phyloP scores from a whole-genome alignment of 2,797 vertebrate genomes.

The Nannoperca australis region DNA sequence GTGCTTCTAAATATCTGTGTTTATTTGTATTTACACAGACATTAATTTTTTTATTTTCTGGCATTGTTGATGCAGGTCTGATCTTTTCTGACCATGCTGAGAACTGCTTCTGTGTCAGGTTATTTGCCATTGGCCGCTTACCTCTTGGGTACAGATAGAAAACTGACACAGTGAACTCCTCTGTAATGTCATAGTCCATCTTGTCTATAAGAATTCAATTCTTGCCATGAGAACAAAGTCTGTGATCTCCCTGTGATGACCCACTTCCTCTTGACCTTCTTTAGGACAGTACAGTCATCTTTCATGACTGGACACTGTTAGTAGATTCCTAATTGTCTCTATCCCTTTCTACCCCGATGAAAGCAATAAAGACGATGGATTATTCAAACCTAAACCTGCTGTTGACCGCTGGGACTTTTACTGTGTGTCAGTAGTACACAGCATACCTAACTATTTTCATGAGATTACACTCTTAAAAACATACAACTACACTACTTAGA shows the following conservation, averaged over 20 bases:
- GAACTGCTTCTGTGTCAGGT: neutral
- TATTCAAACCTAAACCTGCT: no score
- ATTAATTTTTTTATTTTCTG: neutral
- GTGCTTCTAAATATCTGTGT: neutral
- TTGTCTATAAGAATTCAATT: neutral
- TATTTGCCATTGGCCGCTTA: neutral
- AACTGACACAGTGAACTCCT: neutral
- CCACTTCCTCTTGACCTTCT: neutral
- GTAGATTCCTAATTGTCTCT: neutral
- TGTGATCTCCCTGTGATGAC: neutral
- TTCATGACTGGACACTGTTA: no score
- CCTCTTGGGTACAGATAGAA: neutral
- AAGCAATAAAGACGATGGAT: neutral
- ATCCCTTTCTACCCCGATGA: neutral
- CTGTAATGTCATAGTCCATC: neutral
- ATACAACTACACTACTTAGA: no score
- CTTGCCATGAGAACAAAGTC: neutral
- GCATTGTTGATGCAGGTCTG: neutral
- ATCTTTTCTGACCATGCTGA: constrained; percentile 9
- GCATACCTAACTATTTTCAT: neutral
- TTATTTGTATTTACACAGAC: neutral
- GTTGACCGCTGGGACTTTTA: no score
- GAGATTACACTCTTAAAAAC: neutral
- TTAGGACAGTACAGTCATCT: no score
- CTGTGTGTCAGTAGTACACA: neutral